Base-by-base conservation (phyloP, 2,888 invertebrate species). In the Pachliopta kotzebuea region DNA sequence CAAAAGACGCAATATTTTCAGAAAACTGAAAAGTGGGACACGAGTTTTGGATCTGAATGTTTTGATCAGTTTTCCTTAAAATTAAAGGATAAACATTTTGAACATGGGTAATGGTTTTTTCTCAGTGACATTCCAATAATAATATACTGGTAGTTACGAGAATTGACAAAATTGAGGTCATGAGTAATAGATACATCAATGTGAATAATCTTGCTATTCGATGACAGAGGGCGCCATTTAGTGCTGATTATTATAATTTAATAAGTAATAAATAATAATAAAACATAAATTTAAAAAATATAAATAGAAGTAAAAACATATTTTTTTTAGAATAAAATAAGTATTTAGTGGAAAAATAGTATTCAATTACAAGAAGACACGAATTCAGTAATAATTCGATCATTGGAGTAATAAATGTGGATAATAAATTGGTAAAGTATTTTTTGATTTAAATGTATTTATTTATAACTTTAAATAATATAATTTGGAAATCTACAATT, bases 1-100 rank as follows among this genome's bases (percentile, higher is more conserved):
- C 86, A 86, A 87, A 86, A 84, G 84, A 81, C 73, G 76, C 76
- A 70, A 78, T 78, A 78, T 85, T 86, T 88, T 79, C 81, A 79
- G 77, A 78, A 80, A 85, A 85, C 73, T 14, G 71, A 76, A 80
- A 89, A 84, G 75, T 88, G 79, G 90, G 87, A 77, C 88, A 81
- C 77, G 83, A 81, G 80, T 83, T 79, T 75, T 79, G 69, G 73
- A 62, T 69, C 70, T 71, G 70, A 71, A n/a, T 74, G 77, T 78
- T 80, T 76, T 75, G 76, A 81, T 80, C 73, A 77, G 80, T 84
- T 83, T 86, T 84, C 82, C 80, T 76, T 70, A 77, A 79, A 84
- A 75, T 72, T 74, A 68, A 72, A 78, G 77, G 73, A 80, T 74
- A 79, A 73, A 74, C 66, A 67, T 58, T 60, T 74, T 71, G 68